A percentile compares a stretch with the other conserved stretches of the same genome.
phyloP scores from a whole-genome alignment of 2,888 invertebrate species.

The Ganaspis brasiliensis region DNA sequence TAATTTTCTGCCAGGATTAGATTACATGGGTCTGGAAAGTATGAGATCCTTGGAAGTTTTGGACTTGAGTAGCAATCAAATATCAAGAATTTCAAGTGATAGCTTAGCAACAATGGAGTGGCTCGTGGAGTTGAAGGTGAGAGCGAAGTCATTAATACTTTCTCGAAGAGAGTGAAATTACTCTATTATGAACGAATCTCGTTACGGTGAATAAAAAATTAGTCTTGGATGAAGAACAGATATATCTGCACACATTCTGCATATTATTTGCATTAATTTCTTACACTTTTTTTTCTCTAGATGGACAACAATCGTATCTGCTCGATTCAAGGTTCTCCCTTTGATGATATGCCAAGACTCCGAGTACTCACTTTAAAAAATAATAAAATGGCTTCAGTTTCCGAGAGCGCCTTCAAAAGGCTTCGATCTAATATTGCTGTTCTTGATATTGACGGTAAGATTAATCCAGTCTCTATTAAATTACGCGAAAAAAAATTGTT shows the following conservation, averaged over 20 bases:
- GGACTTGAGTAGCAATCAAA: slow-evolving; percentile 90
- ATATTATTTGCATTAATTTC: slow-evolving; percentile 45
- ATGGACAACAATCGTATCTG: slow-evolving; percentile 93
- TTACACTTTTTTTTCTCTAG: slow-evolving; percentile 69
- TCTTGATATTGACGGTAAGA: slow-evolving; percentile 91
- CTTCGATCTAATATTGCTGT: slow-evolving; percentile 91
- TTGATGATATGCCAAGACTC: slow-evolving; percentile 92
- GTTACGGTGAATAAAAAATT: slow-evolving; percentile 54
- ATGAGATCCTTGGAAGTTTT: slow-evolving; percentile 91
- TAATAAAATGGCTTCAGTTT: slow-evolving; percentile 88
- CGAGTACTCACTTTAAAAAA: slow-evolving; percentile 89
- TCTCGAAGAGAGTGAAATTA: slow-evolving; percentile 75
- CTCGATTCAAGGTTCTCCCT: slow-evolving; percentile 89
- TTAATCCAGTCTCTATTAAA: neutral
- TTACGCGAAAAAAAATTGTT: neutral
- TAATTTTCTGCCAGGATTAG: slow-evolving; percentile 89
- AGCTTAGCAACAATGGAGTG: slow-evolving; percentile 90
- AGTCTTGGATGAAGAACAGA: neutral
- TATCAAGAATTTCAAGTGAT: slow-evolving; percentile 85
- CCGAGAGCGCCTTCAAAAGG: slow-evolving; percentile 88
- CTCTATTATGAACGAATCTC: slow-evolving; percentile 61
- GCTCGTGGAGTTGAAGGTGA: slow-evolving; percentile 90
- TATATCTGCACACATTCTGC: slow-evolving; percentile 16
- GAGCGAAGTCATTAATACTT: slow-evolving; percentile 64
- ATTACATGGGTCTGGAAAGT: slow-evolving; percentile 88